Evolutionary conservation across 2,888 invertebrate species (phyloP).

Genomic region (Hirudinaria manillensis): DNA sequence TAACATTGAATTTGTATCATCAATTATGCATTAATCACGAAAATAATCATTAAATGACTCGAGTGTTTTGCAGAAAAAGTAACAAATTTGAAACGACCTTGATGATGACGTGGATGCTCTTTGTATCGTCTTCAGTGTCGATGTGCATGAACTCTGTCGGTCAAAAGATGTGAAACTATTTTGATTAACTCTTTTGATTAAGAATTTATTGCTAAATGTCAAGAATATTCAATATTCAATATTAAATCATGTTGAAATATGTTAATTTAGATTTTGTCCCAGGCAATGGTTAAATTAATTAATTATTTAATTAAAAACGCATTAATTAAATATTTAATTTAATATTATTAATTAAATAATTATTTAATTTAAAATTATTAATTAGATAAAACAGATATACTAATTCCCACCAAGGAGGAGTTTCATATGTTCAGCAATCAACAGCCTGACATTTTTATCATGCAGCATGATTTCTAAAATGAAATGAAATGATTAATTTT

Average conservation of each 20-base stretch:
- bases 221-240: too few species aligned
- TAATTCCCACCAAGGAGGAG: constrained; percentile 50
- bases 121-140: constrained; percentile 72
- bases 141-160: constrained; percentile 61
- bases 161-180: neutral
- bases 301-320: too few species aligned
- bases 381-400: too few species aligned
- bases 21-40: neutral
- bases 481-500: neutral
- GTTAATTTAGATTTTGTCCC: too few species aligned
- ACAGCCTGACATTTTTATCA: constrained; percentile 67
- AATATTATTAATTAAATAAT: too few species aligned
- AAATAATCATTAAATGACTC: too few species aligned
- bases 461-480: constrained; percentile 61
- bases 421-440: constrained; percentile 62
- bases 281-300: too few species aligned
- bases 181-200: neutral
- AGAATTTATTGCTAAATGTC: too few species aligned
- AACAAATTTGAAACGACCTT: constrained; percentile 48
- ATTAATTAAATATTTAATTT: too few species aligned
- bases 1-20: neutral
- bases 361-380: too few species aligned
- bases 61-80: too few species aligned
- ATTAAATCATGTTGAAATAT: too few species aligned
- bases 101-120: constrained; percentile 65